phyloP scores from a whole-genome alignment of 2,797 vertebrate genomes.

The Clarias fuscus region DNA sequence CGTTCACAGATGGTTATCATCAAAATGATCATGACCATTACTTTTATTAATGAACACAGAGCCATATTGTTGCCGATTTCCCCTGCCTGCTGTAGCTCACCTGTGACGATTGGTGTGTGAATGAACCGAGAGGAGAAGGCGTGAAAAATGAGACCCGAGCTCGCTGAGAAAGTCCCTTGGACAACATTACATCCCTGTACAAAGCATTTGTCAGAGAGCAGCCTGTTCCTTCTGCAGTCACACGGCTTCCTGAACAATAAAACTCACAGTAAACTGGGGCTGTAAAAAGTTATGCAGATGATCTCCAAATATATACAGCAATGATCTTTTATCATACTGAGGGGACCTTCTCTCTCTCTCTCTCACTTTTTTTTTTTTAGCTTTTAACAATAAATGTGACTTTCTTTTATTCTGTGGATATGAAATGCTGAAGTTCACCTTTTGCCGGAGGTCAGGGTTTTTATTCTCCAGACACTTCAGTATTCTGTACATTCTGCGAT shows the following conservation, averaged over 20 bases:
- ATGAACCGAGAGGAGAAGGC: constrained; percentile 33
- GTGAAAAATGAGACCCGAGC: constrained; percentile 48
- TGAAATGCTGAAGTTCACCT: background rate
- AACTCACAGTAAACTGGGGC: constrained; percentile 33
- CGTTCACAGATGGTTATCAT: constrained; percentile 47
- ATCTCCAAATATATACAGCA: constrained; percentile 15
- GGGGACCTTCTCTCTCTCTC: background rate
- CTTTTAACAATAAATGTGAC: background rate
- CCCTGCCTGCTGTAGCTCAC: constrained; percentile 53
- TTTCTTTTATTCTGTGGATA: background rate
- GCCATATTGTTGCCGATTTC: constrained; percentile 46
- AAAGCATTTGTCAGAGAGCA: constrained; percentile 49
- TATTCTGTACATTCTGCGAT: background rate
- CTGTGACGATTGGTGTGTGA: constrained; percentile 41
- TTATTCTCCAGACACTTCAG: background rate
- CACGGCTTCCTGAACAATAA: constrained; percentile 11
- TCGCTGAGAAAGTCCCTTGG: constrained; percentile 52
- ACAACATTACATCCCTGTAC: constrained; percentile 54
- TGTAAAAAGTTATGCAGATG: constrained; percentile 30
- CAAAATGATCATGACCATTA: constrained; percentile 35
- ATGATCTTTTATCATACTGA: background rate
- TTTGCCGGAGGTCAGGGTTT: background rate
- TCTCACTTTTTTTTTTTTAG: background rate
- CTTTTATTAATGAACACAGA: constrained; percentile 52
- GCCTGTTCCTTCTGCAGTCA: constrained; percentile 42